Conservation (phyloP, 1,140 invertebrate species). For the Drosophila nasuta region DNA sequence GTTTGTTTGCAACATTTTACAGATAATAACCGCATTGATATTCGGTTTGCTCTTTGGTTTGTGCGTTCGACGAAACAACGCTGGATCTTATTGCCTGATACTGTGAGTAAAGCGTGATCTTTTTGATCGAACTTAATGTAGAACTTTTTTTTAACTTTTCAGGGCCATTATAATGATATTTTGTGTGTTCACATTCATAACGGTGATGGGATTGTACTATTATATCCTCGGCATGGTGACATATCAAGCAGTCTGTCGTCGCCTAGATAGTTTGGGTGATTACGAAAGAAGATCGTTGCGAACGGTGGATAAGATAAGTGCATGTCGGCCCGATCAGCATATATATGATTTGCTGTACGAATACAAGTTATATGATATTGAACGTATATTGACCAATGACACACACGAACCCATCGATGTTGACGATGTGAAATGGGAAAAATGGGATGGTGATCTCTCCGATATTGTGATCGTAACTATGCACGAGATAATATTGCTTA, state of each 20-base stretch:
- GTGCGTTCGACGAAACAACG: not conserved
- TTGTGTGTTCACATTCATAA: slow-evolving; percentile 9
- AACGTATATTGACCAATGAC: not conserved
- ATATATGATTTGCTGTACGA: not conserved
- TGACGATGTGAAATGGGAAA: not conserved
- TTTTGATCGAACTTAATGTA: not conserved
- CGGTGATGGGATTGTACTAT: slow-evolving; percentile 4
- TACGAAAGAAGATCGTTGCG: not conserved
- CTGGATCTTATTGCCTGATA: slow-evolving; percentile 5
- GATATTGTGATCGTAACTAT: not conserved
- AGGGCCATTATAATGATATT: slow-evolving; percentile 9
- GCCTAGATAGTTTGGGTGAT: not conserved
- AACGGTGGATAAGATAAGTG: not conserved
- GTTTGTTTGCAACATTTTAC: not conserved
- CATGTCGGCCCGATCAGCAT: not conserved
- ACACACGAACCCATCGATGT: not conserved
- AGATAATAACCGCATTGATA: slow-evolving; percentile 6
- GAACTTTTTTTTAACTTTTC: not conserved
- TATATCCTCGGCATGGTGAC: slow-evolving; percentile 9
- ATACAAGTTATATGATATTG: not conserved
- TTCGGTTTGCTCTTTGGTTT: not conserved
- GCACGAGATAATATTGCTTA: not conserved
- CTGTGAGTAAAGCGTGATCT: not conserved
- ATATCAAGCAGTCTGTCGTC: not conserved
- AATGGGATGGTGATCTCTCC: not conserved